Conservation (phyloP, 1,140 invertebrate genomes). For the Diachasma alloeum region DNA sequence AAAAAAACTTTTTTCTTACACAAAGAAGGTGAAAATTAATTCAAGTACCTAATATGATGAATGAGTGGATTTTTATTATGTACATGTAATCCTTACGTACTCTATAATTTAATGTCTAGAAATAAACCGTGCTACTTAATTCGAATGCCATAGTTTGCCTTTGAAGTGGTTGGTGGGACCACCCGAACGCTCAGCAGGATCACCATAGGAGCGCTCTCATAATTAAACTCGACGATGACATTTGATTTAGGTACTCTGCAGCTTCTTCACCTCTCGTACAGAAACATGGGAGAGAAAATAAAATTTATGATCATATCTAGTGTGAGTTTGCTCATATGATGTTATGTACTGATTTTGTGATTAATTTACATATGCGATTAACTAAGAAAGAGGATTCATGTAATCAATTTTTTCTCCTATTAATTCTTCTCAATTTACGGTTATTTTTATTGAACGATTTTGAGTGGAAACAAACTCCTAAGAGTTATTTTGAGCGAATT, state of each 20-base stretch:
- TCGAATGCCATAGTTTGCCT: constrained; percentile 19
- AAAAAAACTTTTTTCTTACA: no score
- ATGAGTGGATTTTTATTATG: neutral
- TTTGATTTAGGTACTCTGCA: constrained; percentile 51
- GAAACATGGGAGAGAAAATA: neutral
- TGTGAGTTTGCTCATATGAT: neutral
- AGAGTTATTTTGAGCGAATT: no score
- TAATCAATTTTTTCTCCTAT: no score
- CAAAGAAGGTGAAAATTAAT: no score
- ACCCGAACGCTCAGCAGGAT: constrained; percentile 45
- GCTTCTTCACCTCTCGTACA: neutral
- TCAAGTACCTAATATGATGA: neutral
- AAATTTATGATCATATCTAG: neutral
- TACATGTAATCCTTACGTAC: neutral
- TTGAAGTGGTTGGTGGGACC: constrained; percentile 36
- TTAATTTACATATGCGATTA: no score
- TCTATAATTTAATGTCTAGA: constrained; percentile 22
- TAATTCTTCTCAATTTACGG: no score
- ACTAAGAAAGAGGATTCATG: no score
- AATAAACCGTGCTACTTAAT: constrained; percentile 25
- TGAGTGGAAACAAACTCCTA: no score
- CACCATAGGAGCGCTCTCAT: constrained; percentile 40
- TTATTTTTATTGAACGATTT: no score
- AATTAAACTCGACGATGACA: constrained; percentile 54
- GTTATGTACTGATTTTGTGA: no score